phyloP scores from a whole-genome alignment of 2,888 invertebrate genomes.

The Pterostichus niger region DNA sequence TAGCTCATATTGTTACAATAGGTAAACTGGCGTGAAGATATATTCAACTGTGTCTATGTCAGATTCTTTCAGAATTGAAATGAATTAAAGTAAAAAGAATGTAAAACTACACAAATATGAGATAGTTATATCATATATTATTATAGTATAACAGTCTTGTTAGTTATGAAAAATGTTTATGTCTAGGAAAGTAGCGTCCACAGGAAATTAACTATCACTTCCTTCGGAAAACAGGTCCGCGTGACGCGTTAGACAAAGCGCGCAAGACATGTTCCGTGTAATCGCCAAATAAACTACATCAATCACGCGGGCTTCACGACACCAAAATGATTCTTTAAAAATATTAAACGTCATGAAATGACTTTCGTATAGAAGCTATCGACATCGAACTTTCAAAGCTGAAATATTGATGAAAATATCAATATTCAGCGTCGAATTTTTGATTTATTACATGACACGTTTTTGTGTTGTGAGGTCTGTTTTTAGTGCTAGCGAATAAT shows the following conservation, averaged over 20 bases:
- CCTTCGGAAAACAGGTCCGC: not conserved
- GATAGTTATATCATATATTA: too few relatives aligned
- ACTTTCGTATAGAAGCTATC: slow-evolving; percentile 46
- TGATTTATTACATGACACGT: slow-evolving; percentile 63
- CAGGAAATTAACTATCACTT: not conserved
- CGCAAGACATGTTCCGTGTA: not conserved
- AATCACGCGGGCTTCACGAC: slow-evolving; percentile 34
- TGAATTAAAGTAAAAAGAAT: too few relatives aligned
- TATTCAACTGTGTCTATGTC: too few relatives aligned
- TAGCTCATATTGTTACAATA: too few relatives aligned
- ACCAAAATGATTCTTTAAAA: slow-evolving; percentile 62
- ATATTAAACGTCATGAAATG: slow-evolving; percentile 60
- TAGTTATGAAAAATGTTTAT: not conserved
- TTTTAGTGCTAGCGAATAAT: slow-evolving; percentile 31
- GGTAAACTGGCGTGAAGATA: too few relatives aligned
- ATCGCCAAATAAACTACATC: slow-evolving; percentile 32
- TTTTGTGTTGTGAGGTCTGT: slow-evolving; percentile 55
- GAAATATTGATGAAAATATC: slow-evolving; percentile 63
- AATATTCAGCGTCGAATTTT: slow-evolving; percentile 61
- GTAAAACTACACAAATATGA: too few relatives aligned
- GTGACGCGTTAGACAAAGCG: not conserved
- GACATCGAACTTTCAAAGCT: not conserved
- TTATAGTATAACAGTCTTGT: too few relatives aligned
- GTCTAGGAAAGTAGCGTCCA: not conserved
- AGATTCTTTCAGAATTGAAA: too few relatives aligned